These are phyloP conservation scores for Acrobeloides nanus DNA, from an alignment of 2,888 invertebrate genomes.

Conservation along the genomic window DNA sequence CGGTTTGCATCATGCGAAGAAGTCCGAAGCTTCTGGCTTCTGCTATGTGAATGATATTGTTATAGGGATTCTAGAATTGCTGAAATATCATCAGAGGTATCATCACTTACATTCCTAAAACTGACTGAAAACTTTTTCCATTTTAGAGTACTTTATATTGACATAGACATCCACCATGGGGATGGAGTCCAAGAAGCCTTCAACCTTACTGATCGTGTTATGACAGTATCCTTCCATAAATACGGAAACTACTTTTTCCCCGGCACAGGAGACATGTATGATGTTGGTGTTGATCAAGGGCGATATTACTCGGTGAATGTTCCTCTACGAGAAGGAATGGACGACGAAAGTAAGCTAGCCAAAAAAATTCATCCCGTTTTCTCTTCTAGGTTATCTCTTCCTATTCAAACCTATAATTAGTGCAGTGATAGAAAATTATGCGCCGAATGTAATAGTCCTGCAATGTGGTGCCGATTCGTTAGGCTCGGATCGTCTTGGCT, in stretches of 20 bases:
- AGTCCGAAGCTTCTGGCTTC: constrained; percentile 81
- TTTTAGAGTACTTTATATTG: constrained; percentile 61
- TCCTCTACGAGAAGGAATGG: constrained; percentile 92
- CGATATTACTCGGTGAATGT: constrained; percentile 92
- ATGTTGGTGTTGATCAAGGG: constrained; percentile 79
- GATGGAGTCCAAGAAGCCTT: constrained; percentile 53
- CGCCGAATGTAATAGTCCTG: constrained; percentile 89
- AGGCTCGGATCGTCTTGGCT: constrained; percentile 86
- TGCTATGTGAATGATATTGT: constrained; percentile 99
- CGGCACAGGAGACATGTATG: constrained; percentile 97
- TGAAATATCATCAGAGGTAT: constrained; percentile 60
- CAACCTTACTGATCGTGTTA: constrained; percentile 61
- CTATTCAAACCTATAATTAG: constrained; percentile 36
- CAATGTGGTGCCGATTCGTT: constrained; percentile 94
- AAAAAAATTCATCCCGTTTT: constrained; percentile 1
- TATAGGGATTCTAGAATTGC: constrained; percentile 77
- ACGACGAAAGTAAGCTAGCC: constrained; percentile 63
- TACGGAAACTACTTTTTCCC: constrained; percentile 96
- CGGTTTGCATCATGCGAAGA: constrained; percentile 96
- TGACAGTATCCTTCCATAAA: constrained; percentile 98
- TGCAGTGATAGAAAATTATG: constrained; percentile 83
- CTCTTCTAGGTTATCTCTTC: constrained; percentile 9
- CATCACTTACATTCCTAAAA: not conserved
- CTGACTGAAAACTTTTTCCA: not conserved
- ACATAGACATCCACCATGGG: constrained; percentile 94